Base-by-base conservation (phyloP, 2,113 vertebrate genomes). In the Formicarius rufipectus region DNA sequence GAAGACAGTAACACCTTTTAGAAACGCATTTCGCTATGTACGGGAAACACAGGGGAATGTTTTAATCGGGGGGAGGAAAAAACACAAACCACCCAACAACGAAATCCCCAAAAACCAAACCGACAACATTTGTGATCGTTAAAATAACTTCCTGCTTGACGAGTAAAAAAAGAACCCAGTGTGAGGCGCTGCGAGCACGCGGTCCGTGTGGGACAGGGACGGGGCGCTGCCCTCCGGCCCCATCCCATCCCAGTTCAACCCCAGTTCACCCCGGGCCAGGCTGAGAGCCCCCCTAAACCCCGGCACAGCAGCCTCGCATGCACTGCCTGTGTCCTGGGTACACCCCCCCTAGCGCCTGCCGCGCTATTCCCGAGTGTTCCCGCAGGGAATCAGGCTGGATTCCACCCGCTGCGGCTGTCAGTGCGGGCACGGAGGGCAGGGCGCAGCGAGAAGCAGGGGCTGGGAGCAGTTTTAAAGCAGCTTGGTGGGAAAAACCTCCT, bases 391-490 rank as follows among this genome's bases (percentile, higher is more conserved):
- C 39, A 11, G 42, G 45, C 69, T 4, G 1, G 28, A 64, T 47
- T 73, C 27, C 5, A 58, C 35, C 52, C 42, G 4, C 59, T 90
- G 13, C 25, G 84, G 86, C 67, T 80, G 79, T 56, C 92, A 37
- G 71, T 21, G 82, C n/a, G n/a, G n/a, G n/a, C 45, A 88, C 42
- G 74, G 78, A 62, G 84, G 47, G 84, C 6, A 4, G 63, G 19
- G 16, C 60, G 91, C 1, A 71, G 86, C 67, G 56, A 67, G 91
- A 95, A 94, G 97, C 92, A 47, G 86, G 87, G 73, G 55, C 71
- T 76, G 40, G 40, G 59, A 95, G 92, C 72, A 28, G 66, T 84
- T 91, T 64, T 40, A 6, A 78, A 62, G 77, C n/a, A 93, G 89
- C 62, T n/a, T 53, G 95, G 62, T 8, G 21, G 78, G 75, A 67